Evolutionary conservation across 2,113 vertebrate species (phyloP).

Genomic region (Mustelus asterias): DNA sequence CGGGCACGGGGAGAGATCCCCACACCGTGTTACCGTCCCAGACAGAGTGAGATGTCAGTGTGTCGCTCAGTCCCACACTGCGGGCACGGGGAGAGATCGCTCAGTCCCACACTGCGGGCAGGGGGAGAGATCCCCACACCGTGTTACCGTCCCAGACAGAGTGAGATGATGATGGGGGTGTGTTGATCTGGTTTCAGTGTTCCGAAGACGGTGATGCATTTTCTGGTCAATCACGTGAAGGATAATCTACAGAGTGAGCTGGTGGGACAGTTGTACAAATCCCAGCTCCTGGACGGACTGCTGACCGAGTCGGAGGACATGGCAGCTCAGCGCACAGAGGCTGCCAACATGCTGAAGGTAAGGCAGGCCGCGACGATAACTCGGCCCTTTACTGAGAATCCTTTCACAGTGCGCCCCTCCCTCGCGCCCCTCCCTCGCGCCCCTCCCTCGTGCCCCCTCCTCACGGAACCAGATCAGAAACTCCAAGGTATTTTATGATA

Average conservation of each 20-base stretch:
- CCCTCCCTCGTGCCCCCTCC: too few relatives aligned
- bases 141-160: too few relatives aligned
- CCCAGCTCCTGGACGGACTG: constrained; percentile 60
- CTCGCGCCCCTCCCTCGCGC: background rate
- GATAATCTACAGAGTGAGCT: constrained; percentile 74
- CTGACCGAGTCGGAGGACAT: constrained; percentile 72
- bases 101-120: too few relatives aligned
- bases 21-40: too few relatives aligned
- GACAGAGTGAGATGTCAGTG: too few relatives aligned
- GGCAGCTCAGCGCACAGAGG: constrained; percentile 66
- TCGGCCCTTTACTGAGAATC: background rate
- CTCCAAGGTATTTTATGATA: background rate
- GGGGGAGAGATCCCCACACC: too few relatives aligned
- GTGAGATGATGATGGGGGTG: too few relatives aligned
- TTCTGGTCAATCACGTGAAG: constrained; percentile 72
- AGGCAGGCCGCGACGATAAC: background rate
- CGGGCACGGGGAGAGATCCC: too few relatives aligned
- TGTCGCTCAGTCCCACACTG: too few relatives aligned
- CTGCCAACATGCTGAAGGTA: constrained; percentile 69
- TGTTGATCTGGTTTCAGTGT: constrained; percentile 50
- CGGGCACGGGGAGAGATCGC: too few relatives aligned
- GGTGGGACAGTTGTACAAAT: constrained; percentile 69
- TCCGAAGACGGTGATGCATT: constrained; percentile 77
- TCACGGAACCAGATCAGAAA: too few relatives aligned
- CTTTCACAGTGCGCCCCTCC: background rate